Evolutionary conservation across 2,797 vertebrate species (phyloP), one percentile per base, ranked within the genome.

Genomic region (Melopsittacus undulatus): DNA sequence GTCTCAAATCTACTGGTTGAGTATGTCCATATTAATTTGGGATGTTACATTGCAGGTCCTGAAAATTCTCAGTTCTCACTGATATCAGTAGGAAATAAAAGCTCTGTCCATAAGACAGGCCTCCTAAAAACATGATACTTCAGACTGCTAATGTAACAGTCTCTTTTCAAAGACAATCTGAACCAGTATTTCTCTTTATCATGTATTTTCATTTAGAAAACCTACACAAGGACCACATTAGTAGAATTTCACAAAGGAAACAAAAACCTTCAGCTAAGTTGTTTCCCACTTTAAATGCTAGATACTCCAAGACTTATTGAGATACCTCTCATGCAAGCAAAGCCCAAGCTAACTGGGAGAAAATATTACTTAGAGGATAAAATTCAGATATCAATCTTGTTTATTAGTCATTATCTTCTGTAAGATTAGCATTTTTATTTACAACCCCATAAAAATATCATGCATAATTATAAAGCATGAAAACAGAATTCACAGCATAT

Each of bases 401-500:
- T 83, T 59, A 95, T 68, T 93, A 94, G 46, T 77, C 7, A 86
- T 93, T 89, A 81, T 83, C 54, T 84, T 87, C 42, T 54, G 34
- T 16, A 67, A 83, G n/a, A 82, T 85, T 73, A 91, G 87, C n/a
- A 68, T 85, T 96, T 79, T 91, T 91, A 92, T 93, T 90, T 93
- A 32, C 81, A 89, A 78, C 14, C 36, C 21, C 48, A 45, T 73
- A 38, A 30, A 94, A 94, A 52, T 51, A 76, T 34, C 70, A 70
- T 74, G 84, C 68, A 64, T 80, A 89, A 46, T 86, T 76, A 34
- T 32, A 69, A 80, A 61, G 32, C 5, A 62, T 15, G 32, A 73
- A 40, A 94, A 62, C 17, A 88, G 81, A 94, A 94, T 83, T 91
- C 81, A 54, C 29, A 80, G 26, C 51, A 42, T 46, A 85, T 27